These are phyloP conservation scores for Cataglyphis cursor DNA, from an alignment of 2,888 invertebrate genomes.

Conservation along the genomic window DNA sequence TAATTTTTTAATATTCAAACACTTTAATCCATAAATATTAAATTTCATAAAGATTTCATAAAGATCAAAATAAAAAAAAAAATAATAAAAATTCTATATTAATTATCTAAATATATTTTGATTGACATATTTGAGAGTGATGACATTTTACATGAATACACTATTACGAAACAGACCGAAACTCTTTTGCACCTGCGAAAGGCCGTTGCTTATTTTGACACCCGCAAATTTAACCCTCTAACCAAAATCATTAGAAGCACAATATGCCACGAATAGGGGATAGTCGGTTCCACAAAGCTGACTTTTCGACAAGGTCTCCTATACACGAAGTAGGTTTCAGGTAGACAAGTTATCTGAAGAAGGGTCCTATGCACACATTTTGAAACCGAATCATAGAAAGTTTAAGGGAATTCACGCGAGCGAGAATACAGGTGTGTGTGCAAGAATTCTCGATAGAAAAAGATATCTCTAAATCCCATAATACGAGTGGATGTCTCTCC, in stretches of 20 bases:
- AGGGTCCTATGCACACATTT: conserved; percentile 57
- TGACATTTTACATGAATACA: not conserved
- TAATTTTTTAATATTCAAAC: not conserved
- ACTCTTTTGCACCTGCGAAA: conserved; percentile 60
- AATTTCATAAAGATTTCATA: not conserved
- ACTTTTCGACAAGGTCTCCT: conserved; percentile 56
- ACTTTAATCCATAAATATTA: not conserved
- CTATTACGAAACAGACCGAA: conserved; percentile 6
- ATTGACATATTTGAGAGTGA: not conserved
- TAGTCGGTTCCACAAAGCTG: conserved; percentile 58
- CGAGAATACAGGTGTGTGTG: conserved; percentile 69
- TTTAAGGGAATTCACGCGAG: conserved; percentile 44
- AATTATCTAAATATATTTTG: conserved; percentile 14
- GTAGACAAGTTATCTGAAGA: conserved; percentile 72
- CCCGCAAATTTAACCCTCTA: conserved; percentile 60
- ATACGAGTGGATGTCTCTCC: conserved; percentile 45
- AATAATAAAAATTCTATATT: not conserved
- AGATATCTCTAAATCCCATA: conserved; percentile 65
- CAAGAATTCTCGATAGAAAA: conserved; percentile 37
- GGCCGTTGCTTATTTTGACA: conserved; percentile 30
- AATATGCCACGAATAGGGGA: conserved; percentile 53
- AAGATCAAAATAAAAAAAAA: not conserved
- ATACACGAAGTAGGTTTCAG: conserved; percentile 62
- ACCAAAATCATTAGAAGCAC: conserved; percentile 63
- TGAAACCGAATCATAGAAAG: conserved; percentile 70